Evolutionary conservation across 2,888 invertebrate genomes (phyloP).

Genomic region (Latrodectus hesperus): DNA sequence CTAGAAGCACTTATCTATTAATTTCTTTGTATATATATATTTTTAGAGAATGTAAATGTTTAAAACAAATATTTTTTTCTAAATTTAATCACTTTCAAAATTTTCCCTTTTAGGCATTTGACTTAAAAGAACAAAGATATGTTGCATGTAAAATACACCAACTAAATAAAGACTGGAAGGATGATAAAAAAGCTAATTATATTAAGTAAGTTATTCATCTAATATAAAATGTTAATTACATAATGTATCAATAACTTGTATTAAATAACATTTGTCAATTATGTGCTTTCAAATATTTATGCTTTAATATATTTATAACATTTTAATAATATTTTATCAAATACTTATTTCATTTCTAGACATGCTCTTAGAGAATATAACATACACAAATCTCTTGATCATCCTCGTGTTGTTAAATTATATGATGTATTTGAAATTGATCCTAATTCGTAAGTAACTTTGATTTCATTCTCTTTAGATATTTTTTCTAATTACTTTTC

Average conservation of each 20-base stretch:
- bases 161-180: conserved; percentile 99
- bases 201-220: conserved; percentile 85
- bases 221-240: no score
- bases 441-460: conserved; percentile 86
- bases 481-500: not conserved
- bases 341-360: conserved; percentile 78
- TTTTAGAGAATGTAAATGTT: no score
- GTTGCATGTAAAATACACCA: conserved; percentile 99
- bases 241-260: not conserved
- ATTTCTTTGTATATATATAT: no score
- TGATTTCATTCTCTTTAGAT: not conserved
- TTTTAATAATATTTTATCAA: not conserved
- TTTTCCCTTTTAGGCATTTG: conserved; percentile 84
- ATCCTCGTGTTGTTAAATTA: conserved; percentile 98
- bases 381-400: conserved; percentile 99
- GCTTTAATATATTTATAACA: no score
- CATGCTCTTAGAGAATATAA: conserved; percentile 99
- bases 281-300: no score
- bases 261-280: no score
- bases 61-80: no score
- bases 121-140: conserved; percentile 98
- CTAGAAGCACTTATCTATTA: no score
- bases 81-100: no score
- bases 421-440: conserved; percentile 99
- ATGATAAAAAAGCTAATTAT: conserved; percentile 99